Conservation (phyloP, 2,113 vertebrate genomes). For the Hoplias malabaricus region DNA sequence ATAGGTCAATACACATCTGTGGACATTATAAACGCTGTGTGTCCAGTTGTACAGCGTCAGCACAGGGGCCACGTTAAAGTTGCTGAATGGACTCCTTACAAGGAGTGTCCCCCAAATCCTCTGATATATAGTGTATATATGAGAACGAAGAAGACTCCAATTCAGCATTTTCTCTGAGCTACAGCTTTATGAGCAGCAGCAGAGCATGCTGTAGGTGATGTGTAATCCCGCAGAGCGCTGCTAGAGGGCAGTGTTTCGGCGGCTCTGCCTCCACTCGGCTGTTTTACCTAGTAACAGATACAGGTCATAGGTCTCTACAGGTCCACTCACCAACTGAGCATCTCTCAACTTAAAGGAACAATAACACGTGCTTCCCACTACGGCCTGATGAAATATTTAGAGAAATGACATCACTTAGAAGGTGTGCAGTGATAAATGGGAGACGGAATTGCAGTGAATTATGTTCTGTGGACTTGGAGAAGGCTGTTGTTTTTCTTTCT, state of each 20-base stretch:
- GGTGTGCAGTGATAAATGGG: background rate
- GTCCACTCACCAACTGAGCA: constrained; percentile 40
- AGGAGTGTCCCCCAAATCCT: too few species aligned
- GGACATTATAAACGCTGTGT: too few species aligned
- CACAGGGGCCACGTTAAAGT: too few species aligned
- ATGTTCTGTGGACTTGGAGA: background rate
- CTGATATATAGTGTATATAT: background rate
- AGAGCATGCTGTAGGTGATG: background rate
- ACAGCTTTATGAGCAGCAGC: constrained; percentile 4
- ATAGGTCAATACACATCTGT: too few species aligned
- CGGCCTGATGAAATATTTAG: background rate
- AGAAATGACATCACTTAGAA: background rate
- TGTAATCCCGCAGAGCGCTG: background rate
- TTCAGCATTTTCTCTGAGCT: background rate
- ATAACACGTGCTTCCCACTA: background rate
- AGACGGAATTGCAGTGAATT: background rate
- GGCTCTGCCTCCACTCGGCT: constrained; percentile 45
- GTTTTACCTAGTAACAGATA: constrained; percentile 58
- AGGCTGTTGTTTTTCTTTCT: background rate
- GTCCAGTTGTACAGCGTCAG: too few species aligned
- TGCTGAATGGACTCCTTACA: too few species aligned
- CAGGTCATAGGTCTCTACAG: constrained; percentile 48
- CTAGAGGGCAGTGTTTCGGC: constrained; percentile 34
- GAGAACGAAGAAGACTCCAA: background rate
- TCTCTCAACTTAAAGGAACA: constrained; percentile 47